Evolutionary conservation across 2,797 vertebrate species (phyloP), one percentile per base, ranked within the genome.

Genomic region (Coendou prehensilis): DNA sequence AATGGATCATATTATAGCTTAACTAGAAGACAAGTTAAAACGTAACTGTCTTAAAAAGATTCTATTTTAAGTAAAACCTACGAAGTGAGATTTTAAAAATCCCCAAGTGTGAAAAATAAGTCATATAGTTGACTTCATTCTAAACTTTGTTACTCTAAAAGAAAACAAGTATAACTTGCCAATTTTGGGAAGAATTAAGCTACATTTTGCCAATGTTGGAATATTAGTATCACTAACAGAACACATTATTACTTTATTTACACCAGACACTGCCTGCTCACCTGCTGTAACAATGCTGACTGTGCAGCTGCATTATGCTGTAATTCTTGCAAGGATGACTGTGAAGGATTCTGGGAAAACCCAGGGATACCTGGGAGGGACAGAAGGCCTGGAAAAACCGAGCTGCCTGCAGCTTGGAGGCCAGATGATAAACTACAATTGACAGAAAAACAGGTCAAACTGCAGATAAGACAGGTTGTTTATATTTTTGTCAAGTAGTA

Each of bases 261-360:
- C 1, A 23, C 33, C n/a, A 89, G 30, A 81, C 59, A 45, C 0
- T 18, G n/a, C 17, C 47, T 33, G 0, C 2, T 83, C 98, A 99
- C 99, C 99, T 99, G 99, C 99, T 99, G 99, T 86, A 99, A 98
- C 81, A 99, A 97, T 6, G 99, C 99, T 22, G 99, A 99, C 97
- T 99, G 99, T 79, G 99, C 99, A 22, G 99, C 98, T 3, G 99
- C 98, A 86, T 97, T 99, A 91, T 99, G 99, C 98, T 99, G 99
- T 95, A 99, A 97, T 76, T 99, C 99, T 69, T 99, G 98, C 2
- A 99, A 98, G 52, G 99, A 98, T 61, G 99, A 99, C 1, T 99
- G 99, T n/a, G 99, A 98, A 4, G 99, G 98, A 57, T 98, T 99
- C 89, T 99, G 99, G 82, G 99, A 99, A 98, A 99, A 99, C 90